Evolutionary conservation across 2,888 invertebrate species (phyloP).

Genomic region (Euproctis similis): DNA sequence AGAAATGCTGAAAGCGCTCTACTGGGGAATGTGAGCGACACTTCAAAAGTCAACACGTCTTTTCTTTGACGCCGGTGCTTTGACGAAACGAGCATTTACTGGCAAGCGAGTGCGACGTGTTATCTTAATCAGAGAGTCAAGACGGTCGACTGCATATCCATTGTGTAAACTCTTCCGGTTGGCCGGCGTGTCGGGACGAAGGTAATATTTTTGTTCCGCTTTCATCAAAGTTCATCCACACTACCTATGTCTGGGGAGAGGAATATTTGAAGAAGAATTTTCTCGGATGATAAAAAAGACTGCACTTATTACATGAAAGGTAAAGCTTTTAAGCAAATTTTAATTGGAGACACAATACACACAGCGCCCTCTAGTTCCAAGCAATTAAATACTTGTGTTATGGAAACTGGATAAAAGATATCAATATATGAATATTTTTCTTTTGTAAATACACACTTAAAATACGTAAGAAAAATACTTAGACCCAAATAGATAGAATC

Average conservation of each 20-base stretch:
- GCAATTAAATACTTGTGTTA: too few relatives aligned
- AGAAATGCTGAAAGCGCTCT: conserved; percentile 16
- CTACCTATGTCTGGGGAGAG: conserved; percentile 3
- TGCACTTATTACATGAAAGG: too few relatives aligned
- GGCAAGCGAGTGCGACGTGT: conserved; percentile 39
- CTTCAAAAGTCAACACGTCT: conserved; percentile 42
- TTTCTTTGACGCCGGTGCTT: conserved; percentile 40
- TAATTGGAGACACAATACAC: too few relatives aligned
- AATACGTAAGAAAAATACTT: too few relatives aligned
- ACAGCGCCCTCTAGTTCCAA: too few relatives aligned
- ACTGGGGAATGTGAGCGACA: conserved; percentile 14
- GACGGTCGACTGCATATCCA: conserved; percentile 35
- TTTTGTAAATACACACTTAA: too few relatives aligned
- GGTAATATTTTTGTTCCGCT: conserved; percentile 52
- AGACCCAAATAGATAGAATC: too few relatives aligned
- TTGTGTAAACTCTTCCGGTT: conserved; percentile 48
- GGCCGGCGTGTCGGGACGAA: conserved; percentile 35
- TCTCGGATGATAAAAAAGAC: too few relatives aligned
- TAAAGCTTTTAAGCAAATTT: too few relatives aligned
- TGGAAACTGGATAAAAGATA: too few relatives aligned
- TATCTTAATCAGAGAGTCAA: conserved; percentile 60
- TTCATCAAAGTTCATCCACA: conserved; percentile 33
- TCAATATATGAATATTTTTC: too few relatives aligned
- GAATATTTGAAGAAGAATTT: too few relatives aligned
- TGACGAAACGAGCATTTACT: conserved; percentile 34